Percentiles rank a stretch among this genome's conserved stretches.
phyloP scores from a whole-genome alignment of 2,888 invertebrate genomes.

The Lathronympha strigana region DNA sequence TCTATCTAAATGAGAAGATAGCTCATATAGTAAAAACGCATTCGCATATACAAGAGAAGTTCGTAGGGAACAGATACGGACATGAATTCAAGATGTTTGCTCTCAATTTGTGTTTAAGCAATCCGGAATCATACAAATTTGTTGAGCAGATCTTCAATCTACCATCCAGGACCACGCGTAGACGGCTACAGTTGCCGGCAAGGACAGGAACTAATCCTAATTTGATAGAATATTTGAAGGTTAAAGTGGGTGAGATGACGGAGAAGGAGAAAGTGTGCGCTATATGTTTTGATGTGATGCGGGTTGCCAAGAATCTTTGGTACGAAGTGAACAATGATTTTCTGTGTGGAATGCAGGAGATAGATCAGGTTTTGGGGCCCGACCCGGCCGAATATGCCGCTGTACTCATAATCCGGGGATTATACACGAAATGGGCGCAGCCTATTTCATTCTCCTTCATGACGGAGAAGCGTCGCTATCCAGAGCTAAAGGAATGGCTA shows the following conservation, averaged over 20 bases:
- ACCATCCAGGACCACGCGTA: constrained; percentile 7
- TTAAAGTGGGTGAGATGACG: constrained; percentile 20
- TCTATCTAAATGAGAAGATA: constrained; percentile 19
- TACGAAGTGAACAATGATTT: constrained; percentile 18
- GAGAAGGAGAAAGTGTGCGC: constrained; percentile 31
- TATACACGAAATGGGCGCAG: constrained; percentile 16
- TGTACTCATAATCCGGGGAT: background rate
- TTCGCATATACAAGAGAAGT: constrained; percentile 25
- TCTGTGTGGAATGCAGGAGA: constrained; percentile 21
- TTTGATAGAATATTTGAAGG: constrained; percentile 14
- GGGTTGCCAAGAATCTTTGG: constrained; percentile 24
- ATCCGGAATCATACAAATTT: constrained; percentile 27
- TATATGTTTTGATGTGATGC: constrained; percentile 29
- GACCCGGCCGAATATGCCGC: constrained; percentile 7
- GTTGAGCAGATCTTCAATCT: constrained; percentile 29
- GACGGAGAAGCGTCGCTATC: constrained; percentile 13
- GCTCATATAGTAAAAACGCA: constrained; percentile 16
- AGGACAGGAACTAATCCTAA: constrained; percentile 16
- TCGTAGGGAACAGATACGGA: constrained; percentile 23
- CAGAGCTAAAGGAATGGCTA: constrained; percentile 23
- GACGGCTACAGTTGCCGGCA: constrained; percentile 4
- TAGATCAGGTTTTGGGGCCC: constrained; percentile 17
- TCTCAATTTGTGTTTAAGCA: constrained; percentile 24
- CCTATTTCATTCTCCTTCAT: constrained; percentile 15
- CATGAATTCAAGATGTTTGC: constrained; percentile 20